Evolutionary conservation across 2,888 invertebrate genomes (phyloP), one percentile per base, ranked within the genome.

Genomic region (Drosophila kambysellisi): DNA sequence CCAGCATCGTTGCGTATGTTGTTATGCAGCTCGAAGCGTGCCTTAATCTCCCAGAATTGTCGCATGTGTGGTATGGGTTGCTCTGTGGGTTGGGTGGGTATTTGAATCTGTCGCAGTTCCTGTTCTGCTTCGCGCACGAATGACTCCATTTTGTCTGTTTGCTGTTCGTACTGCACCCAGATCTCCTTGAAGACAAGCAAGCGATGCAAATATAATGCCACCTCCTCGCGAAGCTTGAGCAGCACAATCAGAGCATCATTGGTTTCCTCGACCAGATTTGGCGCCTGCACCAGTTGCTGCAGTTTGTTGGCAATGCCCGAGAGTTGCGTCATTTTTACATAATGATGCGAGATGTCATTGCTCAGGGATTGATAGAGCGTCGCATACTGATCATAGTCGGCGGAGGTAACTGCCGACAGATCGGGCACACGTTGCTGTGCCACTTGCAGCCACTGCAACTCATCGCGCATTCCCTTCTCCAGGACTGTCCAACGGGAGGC

Each of bases 11-110:
- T 95, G 61, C 96, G 95, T 57, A 97, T 94, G 78, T 95, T 96
- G 81, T 96, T 97, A 91, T 97, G 95, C 32, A 97, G 95, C 94
- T 97, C 97, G 86, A 97, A 96, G 85, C 97, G 97, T 0, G 97
- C 97, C 92, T 97, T 97, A 53, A 97, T 93, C 93, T 97, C 97
- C 97, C 97, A 97, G 93, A 97, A 97, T 83, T 96, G 95, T 81
- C 97, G 95, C 93, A 97, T 95, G 85, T 96, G 96, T 61, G 96
- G 95, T 12, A 95, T 95, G 1, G 95, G 95, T 60, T 95, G 95
- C 20, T 95, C 92, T 32, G 94, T 94, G 39, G 95, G 95, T 73
- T 95, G 95, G 15, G 95, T 94, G 7, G 88, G 78, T 67, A 95
- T 94, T 65, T 95, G 94, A 43, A 97, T 95, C 33, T 94, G 94